Conservation (phyloP, 2,797 vertebrate genomes). For the Chromis chromis region DNA sequence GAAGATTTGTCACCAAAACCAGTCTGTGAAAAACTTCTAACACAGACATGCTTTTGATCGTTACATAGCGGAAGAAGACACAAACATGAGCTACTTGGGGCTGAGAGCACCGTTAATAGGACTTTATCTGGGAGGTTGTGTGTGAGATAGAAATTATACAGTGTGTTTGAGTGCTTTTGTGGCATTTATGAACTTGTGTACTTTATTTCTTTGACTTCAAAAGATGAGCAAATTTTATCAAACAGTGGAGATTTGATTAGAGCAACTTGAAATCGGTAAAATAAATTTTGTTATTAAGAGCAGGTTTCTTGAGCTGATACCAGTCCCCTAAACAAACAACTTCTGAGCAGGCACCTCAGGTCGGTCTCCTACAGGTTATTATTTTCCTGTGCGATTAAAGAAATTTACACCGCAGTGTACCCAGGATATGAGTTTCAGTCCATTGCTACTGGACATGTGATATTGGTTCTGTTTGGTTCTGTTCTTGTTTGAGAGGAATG, state of each 20-base stretch:
- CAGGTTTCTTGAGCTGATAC: conserved; percentile 27
- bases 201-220: conserved; percentile 32
- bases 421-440: conserved; percentile 13
- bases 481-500: conserved; percentile 46
- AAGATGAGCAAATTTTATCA: conserved; percentile 17
- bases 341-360: conserved; percentile 26
- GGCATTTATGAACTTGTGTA: conserved; percentile 32
- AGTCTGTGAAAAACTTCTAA: not conserved
- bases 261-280: conserved; percentile 27
- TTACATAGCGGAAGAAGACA: conserved; percentile 16
- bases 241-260: conserved; percentile 19
- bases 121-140: conserved; percentile 16
- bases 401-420: conserved; percentile 13
- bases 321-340: not conserved
- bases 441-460: conserved; percentile 10
- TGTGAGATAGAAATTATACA: conserved; percentile 10
- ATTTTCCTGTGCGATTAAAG: conserved; percentile 34
- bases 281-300: conserved; percentile 1
- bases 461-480: conserved; percentile 22
- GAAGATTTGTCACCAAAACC: not conserved
- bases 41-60: not conserved
- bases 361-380: conserved; percentile 15
- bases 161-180: conserved; percentile 47
- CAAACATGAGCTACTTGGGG: not conserved
- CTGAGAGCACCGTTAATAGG: not conserved